Evolutionary conservation across 2,888 invertebrate genomes (phyloP).

Genomic region (Apodemia zela): DNA sequence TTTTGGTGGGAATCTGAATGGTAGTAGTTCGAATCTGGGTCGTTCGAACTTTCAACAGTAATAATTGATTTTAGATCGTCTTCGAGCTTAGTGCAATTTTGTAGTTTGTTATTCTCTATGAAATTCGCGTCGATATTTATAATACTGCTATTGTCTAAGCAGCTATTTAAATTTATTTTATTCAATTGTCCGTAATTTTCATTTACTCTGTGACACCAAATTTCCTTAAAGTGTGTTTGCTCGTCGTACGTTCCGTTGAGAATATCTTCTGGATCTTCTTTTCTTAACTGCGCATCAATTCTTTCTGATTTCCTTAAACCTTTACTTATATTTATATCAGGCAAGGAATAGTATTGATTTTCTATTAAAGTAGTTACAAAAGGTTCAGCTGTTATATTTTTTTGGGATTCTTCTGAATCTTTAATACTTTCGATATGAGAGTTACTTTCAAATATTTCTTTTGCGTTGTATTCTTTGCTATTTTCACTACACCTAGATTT

Average conservation of each 20-base stretch:
- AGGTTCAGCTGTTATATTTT: slow-evolving; percentile 73
- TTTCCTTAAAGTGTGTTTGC: slow-evolving; percentile 64
- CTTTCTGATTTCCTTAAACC: slow-evolving; percentile 85
- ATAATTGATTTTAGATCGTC: slow-evolving; percentile 73
- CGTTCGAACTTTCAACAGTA: slow-evolving; percentile 67
- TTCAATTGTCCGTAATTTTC: slow-evolving; percentile 69
- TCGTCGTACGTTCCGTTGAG: slow-evolving; percentile 71
- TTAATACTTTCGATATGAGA: slow-evolving; percentile 56
- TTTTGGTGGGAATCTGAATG: slow-evolving; percentile 67
- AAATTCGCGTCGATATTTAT: slow-evolving; percentile 40
- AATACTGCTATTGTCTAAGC: slow-evolving; percentile 21
- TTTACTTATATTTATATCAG: slow-evolving; percentile 85
- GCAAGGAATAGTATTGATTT: slow-evolving; percentile 86
- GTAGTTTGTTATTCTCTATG: slow-evolving; percentile 53
- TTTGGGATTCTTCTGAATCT: slow-evolving; percentile 58
- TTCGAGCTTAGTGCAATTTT: slow-evolving; percentile 64
- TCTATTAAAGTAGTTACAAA: slow-evolving; percentile 78
- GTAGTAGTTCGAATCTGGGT: slow-evolving; percentile 56
- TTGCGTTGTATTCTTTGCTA: slow-evolving; percentile 54
- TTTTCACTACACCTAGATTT: slow-evolving; percentile 57
- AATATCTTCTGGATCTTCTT: slow-evolving; percentile 68
- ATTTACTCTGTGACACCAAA: slow-evolving; percentile 52
- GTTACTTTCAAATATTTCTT: slow-evolving; percentile 57
- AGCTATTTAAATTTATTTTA: slow-evolving; percentile 44
- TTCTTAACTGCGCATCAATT: slow-evolving; percentile 85